phyloP scores from a whole-genome alignment of 2,888 invertebrate species.

The Nemurella pictetii region DNA sequence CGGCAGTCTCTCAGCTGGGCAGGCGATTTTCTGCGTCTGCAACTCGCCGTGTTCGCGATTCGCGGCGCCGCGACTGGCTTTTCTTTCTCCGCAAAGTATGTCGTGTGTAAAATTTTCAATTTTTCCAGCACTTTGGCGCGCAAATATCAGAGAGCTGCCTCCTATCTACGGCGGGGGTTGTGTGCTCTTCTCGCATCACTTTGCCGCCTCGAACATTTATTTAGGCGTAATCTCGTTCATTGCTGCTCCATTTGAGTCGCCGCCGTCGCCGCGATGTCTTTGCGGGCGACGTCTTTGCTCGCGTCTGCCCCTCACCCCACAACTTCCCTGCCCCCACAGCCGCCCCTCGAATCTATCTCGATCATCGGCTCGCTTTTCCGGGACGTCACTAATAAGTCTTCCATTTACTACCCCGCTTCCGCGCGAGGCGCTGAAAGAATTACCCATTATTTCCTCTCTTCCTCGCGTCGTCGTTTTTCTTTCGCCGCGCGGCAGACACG shows the following conservation, averaged over 20 bases:
- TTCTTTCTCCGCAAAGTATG: not conserved
- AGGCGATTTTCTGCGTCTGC: not conserved
- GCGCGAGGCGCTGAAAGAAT: constrained; percentile 16
- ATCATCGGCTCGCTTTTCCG: not conserved
- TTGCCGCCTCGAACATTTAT: not conserved
- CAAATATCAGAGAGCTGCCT: not conserved
- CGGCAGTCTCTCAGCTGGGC: not conserved
- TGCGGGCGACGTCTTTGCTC: not conserved
- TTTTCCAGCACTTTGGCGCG: not conserved
- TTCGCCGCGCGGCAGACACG: not conserved
- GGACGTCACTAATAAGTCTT: constrained; percentile 23
- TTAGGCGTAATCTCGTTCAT: constrained; percentile 17
- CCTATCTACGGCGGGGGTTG: not conserved
- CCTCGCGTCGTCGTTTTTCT: constrained; percentile 14
- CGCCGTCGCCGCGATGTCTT: not conserved
- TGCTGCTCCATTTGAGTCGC: constrained; percentile 8
- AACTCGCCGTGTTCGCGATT: not conserved
- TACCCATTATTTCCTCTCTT: not conserved
- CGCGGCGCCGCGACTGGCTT: not conserved
- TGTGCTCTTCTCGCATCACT: no score
- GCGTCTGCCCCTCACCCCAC: not conserved
- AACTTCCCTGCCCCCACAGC: no score
- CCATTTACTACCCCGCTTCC: constrained; percentile 22
- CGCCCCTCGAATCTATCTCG: constrained; percentile 4
- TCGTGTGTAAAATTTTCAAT: not conserved